Conservation (phyloP, 2,113 vertebrate species). For the Mesocricetus auratus region DNA sequence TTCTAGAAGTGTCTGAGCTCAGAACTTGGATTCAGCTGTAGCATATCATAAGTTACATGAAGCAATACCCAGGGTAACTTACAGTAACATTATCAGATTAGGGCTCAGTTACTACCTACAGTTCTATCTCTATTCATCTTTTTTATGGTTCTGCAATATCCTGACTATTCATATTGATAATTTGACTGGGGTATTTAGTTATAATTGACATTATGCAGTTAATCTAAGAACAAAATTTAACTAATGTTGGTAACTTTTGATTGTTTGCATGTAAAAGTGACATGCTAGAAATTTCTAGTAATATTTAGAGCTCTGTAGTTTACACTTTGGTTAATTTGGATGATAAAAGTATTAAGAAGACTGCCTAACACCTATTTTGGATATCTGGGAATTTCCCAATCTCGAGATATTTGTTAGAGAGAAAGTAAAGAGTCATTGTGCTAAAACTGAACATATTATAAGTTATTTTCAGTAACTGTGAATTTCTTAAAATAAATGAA, state of each 20-base stretch:
- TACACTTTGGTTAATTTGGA: neutral
- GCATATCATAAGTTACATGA: neutral
- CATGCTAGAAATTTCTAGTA: neutral
- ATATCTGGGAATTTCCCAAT: neutral
- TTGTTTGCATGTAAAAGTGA: neutral
- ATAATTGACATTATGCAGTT: neutral
- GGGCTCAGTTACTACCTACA: neutral
- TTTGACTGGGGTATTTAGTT: neutral
- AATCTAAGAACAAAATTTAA: neutral
- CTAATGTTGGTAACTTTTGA: neutral
- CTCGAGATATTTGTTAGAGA: neutral
- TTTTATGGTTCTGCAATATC: neutral
- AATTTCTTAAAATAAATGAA: slow-evolving; percentile 17
- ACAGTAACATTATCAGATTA: neutral
- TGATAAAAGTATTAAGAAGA: neutral
- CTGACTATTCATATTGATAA: neutral
- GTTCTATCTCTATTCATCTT: neutral
- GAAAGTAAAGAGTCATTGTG: neutral
- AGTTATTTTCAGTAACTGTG: neutral
- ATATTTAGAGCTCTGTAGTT: neutral
- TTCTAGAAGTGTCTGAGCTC: neutral
- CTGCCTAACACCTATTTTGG: neutral
- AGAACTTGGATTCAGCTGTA: neutral
- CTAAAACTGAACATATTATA: neutral
- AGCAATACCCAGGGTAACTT: neutral